Conservation (phyloP, 2,888 invertebrate genomes). For the Drosophila suboccidentalis region DNA sequence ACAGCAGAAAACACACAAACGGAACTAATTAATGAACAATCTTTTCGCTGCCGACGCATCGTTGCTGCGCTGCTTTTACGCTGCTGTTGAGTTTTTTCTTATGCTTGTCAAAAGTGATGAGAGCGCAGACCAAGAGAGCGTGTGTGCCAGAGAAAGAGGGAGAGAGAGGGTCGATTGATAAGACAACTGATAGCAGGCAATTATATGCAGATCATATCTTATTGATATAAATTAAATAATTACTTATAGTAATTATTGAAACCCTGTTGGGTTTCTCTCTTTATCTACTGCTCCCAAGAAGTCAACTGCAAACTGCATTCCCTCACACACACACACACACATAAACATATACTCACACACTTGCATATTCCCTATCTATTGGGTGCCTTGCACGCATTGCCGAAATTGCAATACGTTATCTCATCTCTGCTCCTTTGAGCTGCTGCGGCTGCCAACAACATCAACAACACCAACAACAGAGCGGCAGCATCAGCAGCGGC, state of each 20-base stretch:
- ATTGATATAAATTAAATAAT: constrained; percentile 7
- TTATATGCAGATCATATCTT: constrained; percentile 2
- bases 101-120: constrained; percentile 4
- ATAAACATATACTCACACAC: neutral
- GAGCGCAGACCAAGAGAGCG: constrained; percentile 1
- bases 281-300: neutral
- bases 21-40: constrained; percentile 81
- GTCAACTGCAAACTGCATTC: neutral
- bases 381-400: constrained; percentile 49
- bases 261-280: neutral
- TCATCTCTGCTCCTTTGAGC: constrained; percentile 25
- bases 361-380: constrained; percentile 22
- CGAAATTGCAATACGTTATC: constrained; percentile 54
- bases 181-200: constrained; percentile 13
- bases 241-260: neutral
- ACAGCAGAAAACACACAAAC: constrained; percentile 52
- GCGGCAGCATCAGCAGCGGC: constrained; percentile 22
- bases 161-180: constrained; percentile 14
- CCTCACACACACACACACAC: constrained; percentile 8
- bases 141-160: constrained; percentile 8
- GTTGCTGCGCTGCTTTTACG: constrained; percentile 25
- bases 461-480: constrained; percentile 6
- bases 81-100: constrained; percentile 40
- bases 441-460: constrained; percentile 1
- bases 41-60: constrained; percentile 55